These are phyloP conservation scores for Zalophus californianus DNA, from an alignment of 2,797 vertebrate genomes.

Conservation along the genomic window DNA sequence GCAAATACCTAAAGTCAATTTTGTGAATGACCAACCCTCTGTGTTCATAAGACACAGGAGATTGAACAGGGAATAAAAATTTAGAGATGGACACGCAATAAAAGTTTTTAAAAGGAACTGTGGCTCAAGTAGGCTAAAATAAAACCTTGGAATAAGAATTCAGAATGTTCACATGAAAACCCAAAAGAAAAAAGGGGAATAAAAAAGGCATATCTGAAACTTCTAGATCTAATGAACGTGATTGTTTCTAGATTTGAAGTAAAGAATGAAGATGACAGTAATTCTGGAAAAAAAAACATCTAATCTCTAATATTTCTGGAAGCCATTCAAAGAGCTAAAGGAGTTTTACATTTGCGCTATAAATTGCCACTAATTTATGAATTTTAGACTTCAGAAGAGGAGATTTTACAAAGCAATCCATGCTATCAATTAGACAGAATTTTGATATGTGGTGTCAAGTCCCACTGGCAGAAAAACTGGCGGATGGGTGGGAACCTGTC, in stretches of 20 bases:
- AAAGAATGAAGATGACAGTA: neutral
- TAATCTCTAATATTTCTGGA: neutral
- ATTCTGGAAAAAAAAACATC: neutral
- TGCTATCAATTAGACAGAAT: neutral
- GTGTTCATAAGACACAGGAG: conserved; percentile 51
- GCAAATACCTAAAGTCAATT: conserved; percentile 61
- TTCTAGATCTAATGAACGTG: neutral
- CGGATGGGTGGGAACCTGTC: accelerated
- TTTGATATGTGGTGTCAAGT: neutral
- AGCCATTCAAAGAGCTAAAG: neutral
- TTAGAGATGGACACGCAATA: neutral
- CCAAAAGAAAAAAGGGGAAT: neutral
- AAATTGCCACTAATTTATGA: neutral
- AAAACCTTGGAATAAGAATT: neutral
- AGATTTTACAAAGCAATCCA: neutral
- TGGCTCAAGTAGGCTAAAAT: neutral
- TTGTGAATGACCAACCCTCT: neutral
- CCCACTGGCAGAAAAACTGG: neutral
- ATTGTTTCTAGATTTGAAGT: neutral
- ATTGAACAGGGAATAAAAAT: neutral
- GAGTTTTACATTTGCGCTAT: neutral
- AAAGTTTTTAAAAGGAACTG: neutral
- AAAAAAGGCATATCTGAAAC: neutral
- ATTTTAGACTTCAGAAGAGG: neutral
- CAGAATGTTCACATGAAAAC: neutral